Evolutionary conservation across 2,797 vertebrate species (phyloP), one percentile per base, ranked within the genome.

Genomic region (Argyrosomus regius): DNA sequence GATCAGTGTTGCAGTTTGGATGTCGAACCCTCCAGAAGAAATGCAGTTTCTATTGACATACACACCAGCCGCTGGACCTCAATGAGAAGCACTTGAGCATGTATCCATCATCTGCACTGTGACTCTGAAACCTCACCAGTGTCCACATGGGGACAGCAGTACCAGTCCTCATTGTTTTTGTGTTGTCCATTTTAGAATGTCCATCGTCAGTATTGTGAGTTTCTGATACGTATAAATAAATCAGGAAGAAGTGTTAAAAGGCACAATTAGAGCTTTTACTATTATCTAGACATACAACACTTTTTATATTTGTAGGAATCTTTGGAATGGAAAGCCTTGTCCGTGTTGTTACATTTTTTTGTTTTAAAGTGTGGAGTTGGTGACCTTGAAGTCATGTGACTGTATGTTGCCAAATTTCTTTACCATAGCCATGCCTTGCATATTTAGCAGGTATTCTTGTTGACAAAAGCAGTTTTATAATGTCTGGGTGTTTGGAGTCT

Each of bases 1-100:
- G 69, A 84, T 80, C 74, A 73, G 52, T 5, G 1, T n/a, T 10
- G 66, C 65, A 73, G 75, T 77, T 77, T 75, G 52, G 53, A 52
- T 83, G 78, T 75, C 14, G 26, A 77, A 78, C 65, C 62, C 45
- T 56, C 66, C 20, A 65, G 56, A 67, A 82, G 60, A 59, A 76
- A 87, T 82, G 71, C 18, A 65, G 17, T 80, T 81, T 74, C 45
- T 81, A 83, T 81, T 64, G 82, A 87, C 50, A 71, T 66, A 72
- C 46, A 59, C 72, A 41, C 16, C 60, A 76, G 28, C 48, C 20
- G 8, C 41, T 65, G 49, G 62, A 74, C 60, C 58, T 72, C 56
- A 72, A 72, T 18, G 20, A 80, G 53, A 72, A 63, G 68, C 62
- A 78, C 61, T 83, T 68, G 52, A 78, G 53, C 22, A 64, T 49